Evolutionary conservation across 2,888 invertebrate genomes (phyloP).

Genomic region (Agapostemon virescens): DNA sequence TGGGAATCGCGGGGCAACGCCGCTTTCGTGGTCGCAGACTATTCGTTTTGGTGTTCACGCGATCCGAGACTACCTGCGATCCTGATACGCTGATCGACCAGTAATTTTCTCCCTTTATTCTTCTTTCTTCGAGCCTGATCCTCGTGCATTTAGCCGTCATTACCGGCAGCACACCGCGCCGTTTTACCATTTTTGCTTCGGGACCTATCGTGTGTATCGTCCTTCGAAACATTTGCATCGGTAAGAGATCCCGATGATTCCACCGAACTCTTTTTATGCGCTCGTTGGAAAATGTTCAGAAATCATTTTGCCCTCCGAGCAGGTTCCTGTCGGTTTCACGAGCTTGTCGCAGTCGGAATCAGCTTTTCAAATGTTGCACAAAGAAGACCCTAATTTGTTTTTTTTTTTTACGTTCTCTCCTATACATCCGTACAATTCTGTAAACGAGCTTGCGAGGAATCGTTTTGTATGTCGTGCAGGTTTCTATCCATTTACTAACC

Average conservation of each 20-base stretch:
- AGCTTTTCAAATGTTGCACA: neutral
- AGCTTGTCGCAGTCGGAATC: neutral
- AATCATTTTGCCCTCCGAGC: neutral
- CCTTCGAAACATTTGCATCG: slow-evolving; percentile 4
- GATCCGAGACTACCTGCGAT: slow-evolving; percentile 36
- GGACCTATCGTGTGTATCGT: slow-evolving; percentile 6
- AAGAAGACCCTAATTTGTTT: neutral
- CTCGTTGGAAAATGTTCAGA: neutral
- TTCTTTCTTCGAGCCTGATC: slow-evolving; percentile 14
- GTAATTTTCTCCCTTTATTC: slow-evolving; percentile 10
- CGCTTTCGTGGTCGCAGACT: slow-evolving; percentile 47
- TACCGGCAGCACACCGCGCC: neutral
- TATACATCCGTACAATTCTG: neutral
- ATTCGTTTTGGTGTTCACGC: slow-evolving; percentile 46
- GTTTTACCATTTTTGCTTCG: slow-evolving; percentile 2
- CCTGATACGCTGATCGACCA: slow-evolving; percentile 8
- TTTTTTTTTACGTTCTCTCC: neutral
- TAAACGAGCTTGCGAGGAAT: neutral
- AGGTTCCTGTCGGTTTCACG: neutral
- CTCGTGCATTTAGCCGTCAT: slow-evolving; percentile 8
- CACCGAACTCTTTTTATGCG: neutral
- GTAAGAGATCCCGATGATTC: neutral
- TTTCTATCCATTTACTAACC: neutral
- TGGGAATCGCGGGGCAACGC: slow-evolving; percentile 39
- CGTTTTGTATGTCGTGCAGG: neutral